These are phyloP conservation scores for Apamea anceps DNA, from an alignment of 2,888 invertebrate species.

Conservation along the genomic window DNA sequence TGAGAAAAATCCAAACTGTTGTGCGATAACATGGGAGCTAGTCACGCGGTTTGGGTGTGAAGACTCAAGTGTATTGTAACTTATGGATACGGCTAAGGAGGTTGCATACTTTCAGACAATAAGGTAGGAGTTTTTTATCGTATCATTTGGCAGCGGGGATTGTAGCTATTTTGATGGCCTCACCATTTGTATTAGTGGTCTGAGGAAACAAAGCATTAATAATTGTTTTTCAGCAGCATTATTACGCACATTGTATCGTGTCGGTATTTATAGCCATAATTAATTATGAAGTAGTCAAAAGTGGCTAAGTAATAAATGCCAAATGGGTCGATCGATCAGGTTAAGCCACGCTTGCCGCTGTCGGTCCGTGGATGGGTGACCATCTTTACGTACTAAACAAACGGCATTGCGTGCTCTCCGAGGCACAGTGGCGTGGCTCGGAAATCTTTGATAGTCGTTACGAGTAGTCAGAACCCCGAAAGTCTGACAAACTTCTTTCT, in stretches of 20 bases:
- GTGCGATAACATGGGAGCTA: slow-evolving; percentile 23
- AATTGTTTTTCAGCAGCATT: too few relatives aligned
- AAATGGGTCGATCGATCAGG: too few relatives aligned
- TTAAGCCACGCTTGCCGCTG: too few relatives aligned
- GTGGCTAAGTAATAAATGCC: not conserved
- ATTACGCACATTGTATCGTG: too few relatives aligned
- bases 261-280: not conserved
- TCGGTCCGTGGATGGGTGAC: too few relatives aligned
- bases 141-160: not conserved
- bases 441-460: not conserved
- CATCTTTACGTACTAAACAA: too few relatives aligned
- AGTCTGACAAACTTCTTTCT: not conserved
- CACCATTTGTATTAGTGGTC: not conserved
- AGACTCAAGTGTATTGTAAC: slow-evolving; percentile 57
- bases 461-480: not conserved
- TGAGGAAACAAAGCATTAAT: not conserved
- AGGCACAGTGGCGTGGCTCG: too few relatives aligned
- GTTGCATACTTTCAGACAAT: slow-evolving; percentile 20
- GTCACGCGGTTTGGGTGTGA: slow-evolving; percentile 36
- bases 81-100: slow-evolving; percentile 29
- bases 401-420: too few relatives aligned
- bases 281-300: not conserved
- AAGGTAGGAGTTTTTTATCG: not conserved
- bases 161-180: not conserved
- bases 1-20: slow-evolving; percentile 29